Evolutionary conservation across 1,140 invertebrate genomes (phyloP), one percentile per base, ranked within the genome.

Genomic region (Sipha flava): DNA sequence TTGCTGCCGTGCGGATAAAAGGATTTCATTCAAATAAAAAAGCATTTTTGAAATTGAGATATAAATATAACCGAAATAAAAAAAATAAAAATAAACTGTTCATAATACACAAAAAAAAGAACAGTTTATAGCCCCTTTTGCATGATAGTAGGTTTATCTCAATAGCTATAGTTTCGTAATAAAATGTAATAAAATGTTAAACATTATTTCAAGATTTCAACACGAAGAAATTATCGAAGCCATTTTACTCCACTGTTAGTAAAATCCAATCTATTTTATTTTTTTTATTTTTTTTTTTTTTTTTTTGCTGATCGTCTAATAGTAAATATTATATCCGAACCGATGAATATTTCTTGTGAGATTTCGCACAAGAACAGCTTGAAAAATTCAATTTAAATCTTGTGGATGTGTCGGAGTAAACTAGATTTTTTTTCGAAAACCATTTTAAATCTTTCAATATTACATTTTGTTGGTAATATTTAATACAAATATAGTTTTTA

Each of bases 291-390:
- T 40, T 68, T 68, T 68, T 21, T 68, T 40, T 43, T 40, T 43
- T 23, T 26, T 26, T 70, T 47, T 40, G 66, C 66, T 70, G 66
- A 70, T 70, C 23, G 66, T 40, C 66, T 23, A 70, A 26, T 31
- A 31, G 23, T 70, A 47, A 45, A 47, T 70, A 70, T 70, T 70
- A 70, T 70, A 70, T 70, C 40, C 43, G 16, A 23, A 26, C 66
- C 66, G 43, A 70, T 70, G 66, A 70, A 70, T 70, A 70, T 47
- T 70, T 47, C 43, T 70, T 31, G 40, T 9, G 43, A 45, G 66
- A 70, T 70, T 47, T 9, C 40, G 2, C 26, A 70, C 21, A 47
- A 70, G 14, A 7, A 23, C 21, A 3, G 18, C 10, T 68, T 37
- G 37, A 68, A 68, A n/a, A 68, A 68, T 40, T 21, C 34, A 40